Evolutionary conservation across 2,888 invertebrate species (phyloP), one percentile per base, ranked within the genome.

Genomic region (Tricholauxania praeusta): DNA sequence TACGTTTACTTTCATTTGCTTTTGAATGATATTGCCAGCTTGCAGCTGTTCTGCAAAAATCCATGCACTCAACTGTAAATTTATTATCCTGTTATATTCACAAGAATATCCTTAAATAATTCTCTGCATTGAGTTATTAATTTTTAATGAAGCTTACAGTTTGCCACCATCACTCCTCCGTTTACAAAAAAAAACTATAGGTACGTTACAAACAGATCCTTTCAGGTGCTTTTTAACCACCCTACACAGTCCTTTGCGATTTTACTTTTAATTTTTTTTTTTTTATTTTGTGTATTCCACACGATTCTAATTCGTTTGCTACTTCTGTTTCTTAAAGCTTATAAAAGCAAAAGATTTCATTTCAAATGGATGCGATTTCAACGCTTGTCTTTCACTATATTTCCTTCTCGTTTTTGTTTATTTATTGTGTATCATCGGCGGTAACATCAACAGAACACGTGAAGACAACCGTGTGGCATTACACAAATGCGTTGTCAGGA

Each of bases 51-150:
- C 39, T 19, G 10, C 19, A 48, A 6, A 32, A 48, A 63, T 63
- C 63, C 63, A 19, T 63, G 48, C 48, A 63, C 63, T 63, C 63
- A 63, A 63, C 63, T 63, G 63, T 63, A 63, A 63, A 63, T 63
- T 63, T 63, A 63, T 48, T 63, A 63, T 63, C 63, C 63, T 63
- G 63, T 63, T 63, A 63, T 12, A 39, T 39, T 19, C 47, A 19
- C 63, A n/a, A 28, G 63, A 48, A 63, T 63, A 28, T 63, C 48
- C 63, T 63, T 63, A 63, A 63, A 48, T 32, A 60, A 32, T 17
- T 17, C 63, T 39, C 63, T n/a, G 19, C 48, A 63, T 47, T 63
- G 17, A 48, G 48, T 48, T 63, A 63, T 63, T 63, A 39, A 48
- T 17, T 63, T 28, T 47, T 47, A 63, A 63, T 48, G 63, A 48